These are phyloP conservation scores for Nesospiza acunhae DNA, from an alignment of 2,113 vertebrate species.

Conservation along the genomic window DNA sequence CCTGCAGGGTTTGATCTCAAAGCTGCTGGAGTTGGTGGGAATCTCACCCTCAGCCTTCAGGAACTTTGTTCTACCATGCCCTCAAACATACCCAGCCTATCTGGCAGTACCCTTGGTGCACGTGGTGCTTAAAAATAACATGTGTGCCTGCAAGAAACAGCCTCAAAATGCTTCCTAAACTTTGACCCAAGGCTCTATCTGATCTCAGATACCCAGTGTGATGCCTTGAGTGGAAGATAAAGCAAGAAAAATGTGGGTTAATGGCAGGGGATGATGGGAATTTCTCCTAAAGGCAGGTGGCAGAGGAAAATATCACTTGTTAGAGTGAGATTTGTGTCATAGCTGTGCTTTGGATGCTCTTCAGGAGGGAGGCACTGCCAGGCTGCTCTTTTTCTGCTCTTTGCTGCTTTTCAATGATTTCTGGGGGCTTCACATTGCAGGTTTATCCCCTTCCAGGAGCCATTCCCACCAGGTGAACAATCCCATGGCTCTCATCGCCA, in stretches of 20 bases:
- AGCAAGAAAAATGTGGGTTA: not conserved
- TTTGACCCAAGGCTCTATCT: not conserved
- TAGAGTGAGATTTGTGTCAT: not conserved
- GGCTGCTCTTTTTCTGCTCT: not conserved
- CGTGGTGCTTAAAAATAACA: not conserved
- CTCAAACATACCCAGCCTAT: not conserved
- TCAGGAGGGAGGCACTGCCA: not conserved
- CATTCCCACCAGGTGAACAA: not conserved
- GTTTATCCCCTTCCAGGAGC: not conserved
- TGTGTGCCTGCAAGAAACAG: fast-evolving
- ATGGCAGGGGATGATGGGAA: not conserved
- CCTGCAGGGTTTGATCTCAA: not conserved
- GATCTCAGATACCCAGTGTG: not conserved
- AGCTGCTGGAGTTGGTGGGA: not conserved
- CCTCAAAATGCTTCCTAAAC: not conserved
- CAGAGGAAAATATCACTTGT: not conserved
- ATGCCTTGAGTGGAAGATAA: not conserved
- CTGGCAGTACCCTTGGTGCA: not conserved
- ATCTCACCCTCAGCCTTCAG: not conserved
- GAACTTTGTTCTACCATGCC: not conserved
- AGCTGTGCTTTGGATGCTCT: not conserved
- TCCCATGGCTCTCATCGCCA: not conserved
- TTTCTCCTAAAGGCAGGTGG: not conserved
- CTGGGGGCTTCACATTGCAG: not conserved
- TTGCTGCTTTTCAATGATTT: not conserved